A percentile compares a stretch with the other conserved stretches of the same genome.
Evolutionary conservation across 2,113 vertebrate genomes (phyloP).

Genomic region (Muntiacus reevesi): DNA sequence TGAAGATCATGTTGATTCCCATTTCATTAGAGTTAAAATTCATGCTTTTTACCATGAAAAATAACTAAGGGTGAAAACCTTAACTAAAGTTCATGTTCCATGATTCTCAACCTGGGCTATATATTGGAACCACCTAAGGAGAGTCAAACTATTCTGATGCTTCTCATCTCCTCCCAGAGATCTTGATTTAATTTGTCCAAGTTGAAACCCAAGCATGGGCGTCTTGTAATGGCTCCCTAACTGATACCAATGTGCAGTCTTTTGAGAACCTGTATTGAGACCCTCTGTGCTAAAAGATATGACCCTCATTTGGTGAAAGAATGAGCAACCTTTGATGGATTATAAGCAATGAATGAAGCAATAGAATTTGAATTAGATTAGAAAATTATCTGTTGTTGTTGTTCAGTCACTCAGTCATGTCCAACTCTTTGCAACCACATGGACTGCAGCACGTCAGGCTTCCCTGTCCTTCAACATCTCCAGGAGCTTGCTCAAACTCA

Average conservation of each 20-base stretch:
- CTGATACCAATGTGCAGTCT: rapidly evolving
- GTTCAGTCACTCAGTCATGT: not conserved
- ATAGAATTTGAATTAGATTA: not conserved
- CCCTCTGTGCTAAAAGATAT: not conserved
- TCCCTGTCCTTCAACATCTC: not conserved
- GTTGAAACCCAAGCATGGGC: not conserved
- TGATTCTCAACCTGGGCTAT: not conserved
- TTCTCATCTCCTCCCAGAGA: not conserved
- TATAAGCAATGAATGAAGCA: not conserved
- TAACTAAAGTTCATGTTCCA: not conserved
- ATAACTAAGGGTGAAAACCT: not conserved
- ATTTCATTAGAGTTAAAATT: not conserved
- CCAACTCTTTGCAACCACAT: not conserved
- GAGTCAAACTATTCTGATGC: not conserved
- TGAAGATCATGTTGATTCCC: not conserved
- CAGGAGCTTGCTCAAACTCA: not conserved
- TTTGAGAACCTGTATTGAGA: not conserved
- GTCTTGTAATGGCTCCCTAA: not conserved
- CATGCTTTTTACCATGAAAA: not conserved
- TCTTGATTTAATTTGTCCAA: not conserved
- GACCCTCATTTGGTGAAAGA: not conserved
- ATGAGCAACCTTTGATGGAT: not conserved
- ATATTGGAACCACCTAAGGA: not conserved
- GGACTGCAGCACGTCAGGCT: not conserved
- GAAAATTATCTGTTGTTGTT: not conserved